Evolutionary conservation across 1,140 invertebrate genomes (phyloP), one percentile per base, ranked within the genome.

Genomic region (Triops cancriformis): DNA sequence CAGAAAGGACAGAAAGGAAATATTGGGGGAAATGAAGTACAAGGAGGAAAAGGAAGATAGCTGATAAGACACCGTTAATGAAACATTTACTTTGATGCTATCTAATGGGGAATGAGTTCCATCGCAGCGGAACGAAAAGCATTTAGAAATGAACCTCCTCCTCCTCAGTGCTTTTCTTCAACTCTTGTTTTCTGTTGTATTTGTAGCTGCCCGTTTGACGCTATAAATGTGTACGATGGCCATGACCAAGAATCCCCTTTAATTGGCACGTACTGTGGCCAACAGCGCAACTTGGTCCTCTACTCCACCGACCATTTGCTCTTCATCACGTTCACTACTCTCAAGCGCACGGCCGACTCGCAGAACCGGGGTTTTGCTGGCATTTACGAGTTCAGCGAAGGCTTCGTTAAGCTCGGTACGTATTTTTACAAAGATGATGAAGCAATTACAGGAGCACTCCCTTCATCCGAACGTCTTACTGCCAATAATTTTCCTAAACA

Each of bases 231-330:
- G 77, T 98, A 94, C 86, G 98, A 99, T 87, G 98, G 98, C 78
- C 87, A 90, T 76, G 90, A 93, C 82, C 92, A 92, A 84, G 88
- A 90, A 73, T 90, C 91, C 80, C 92, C 95, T 43, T 90, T 96
- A 81, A 98, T 99, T 83, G 95, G 95, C 81, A 98, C 94, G 77
- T 98, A 98, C 85, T 99, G 98, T 86, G 97, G 97, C 80, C 96
- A 98, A 86, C 95, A 98, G 86, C 89, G 95, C 82, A 96, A 97
- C 87, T 89, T 98, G 83, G 93, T 97, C 81, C 88, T 98, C 74
- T 98, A 96, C 87, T 98, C 96, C 80, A 96, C 94, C 80, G 90
- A 93, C 82, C 92, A 94, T 83, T 90, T 91, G 80, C 88, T 98
- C 80, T 91, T 94, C 82, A 92, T 98, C 81, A 90, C 92, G 80